Base-by-base conservation (phyloP, 2,113 vertebrate genomes). In the western clawed frog (Xenopus tropicalis) region DNA sequence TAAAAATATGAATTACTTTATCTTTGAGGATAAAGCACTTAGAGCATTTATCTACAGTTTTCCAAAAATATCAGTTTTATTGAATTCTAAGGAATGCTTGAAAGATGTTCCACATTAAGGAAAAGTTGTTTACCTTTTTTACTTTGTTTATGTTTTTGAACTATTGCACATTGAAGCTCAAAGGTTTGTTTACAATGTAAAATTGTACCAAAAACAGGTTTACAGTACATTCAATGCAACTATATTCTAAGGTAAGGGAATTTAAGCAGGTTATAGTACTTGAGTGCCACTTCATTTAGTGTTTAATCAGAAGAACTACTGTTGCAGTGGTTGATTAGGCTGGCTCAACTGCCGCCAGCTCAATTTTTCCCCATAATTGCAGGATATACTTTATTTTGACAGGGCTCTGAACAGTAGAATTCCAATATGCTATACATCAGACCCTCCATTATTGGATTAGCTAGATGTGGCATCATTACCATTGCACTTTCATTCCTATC, bases 361-460 rank as follows among this genome's bases (percentile, higher is more conserved):
- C 86, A 25, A 91, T 92, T 89, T 87, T 86, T 82, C 85, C 86
- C 86, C 82, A 88, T 88, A 91, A 90, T 89, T 90, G 87, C 72
- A 85, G 86, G 90, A 87, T 91, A 95, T 95, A 89, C 90, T 93
- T 95, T 93, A 93, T 81, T 86, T 90, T 94, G 94, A 94, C 94
- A 95, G 89, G 86, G 80, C 83, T 84, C 89, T 69, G 78, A 92
- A 88, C 80, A 68, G 88, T 87, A 82, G 90, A 91, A 94, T 93
- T 93, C 93, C 93, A 94, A 94, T 93, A 90, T 86, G 92, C 93
- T 88, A 94, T 95, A 92, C 93, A 94, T 96, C 94, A 94, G 91
- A 82, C 82, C 90, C 89, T 86, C 91, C 89, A 91, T 95, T 94
- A 97, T 92, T 91, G 94, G 94, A 96, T 94, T 94, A 95, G 93